phyloP scores from a whole-genome alignment of 2,113 vertebrate genomes.

The Fulmarus glacialis region DNA sequence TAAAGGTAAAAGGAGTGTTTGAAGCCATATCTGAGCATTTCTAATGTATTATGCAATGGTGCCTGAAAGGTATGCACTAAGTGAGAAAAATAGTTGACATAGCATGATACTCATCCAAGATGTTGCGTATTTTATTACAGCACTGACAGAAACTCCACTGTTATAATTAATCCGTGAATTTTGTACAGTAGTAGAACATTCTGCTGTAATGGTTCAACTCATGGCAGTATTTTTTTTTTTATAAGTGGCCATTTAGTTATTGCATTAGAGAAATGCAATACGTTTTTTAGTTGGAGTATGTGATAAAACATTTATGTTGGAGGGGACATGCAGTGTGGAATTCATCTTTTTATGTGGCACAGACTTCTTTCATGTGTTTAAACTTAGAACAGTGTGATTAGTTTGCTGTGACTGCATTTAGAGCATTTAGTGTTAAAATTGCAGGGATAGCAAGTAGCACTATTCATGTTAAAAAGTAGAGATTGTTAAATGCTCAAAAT shows the following conservation, averaged over 20 bases:
- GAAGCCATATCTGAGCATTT: neutral
- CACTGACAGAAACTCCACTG: neutral
- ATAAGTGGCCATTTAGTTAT: neutral
- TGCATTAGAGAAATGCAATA: neutral
- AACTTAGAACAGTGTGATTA: neutral
- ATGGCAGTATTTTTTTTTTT: neutral
- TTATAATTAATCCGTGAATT: neutral
- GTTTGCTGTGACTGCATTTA: conserved; percentile 37
- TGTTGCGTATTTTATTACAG: neutral
- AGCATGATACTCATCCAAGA: neutral
- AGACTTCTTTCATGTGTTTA: neutral
- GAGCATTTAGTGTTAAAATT: neutral
- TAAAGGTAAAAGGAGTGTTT: neutral
- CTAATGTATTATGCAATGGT: neutral
- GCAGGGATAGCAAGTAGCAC: neutral
- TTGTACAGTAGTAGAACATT: neutral
- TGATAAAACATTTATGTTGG: neutral
- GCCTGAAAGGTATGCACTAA: neutral
- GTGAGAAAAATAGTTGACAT: neutral
- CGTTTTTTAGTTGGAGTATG: neutral
- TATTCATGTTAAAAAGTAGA: neutral
- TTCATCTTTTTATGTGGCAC: neutral
- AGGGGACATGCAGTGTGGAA: neutral
- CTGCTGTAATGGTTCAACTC: neutral
- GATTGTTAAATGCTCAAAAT: neutral